phyloP scores from a whole-genome alignment of 2,797 vertebrate genomes.

The Lemur catta region DNA sequence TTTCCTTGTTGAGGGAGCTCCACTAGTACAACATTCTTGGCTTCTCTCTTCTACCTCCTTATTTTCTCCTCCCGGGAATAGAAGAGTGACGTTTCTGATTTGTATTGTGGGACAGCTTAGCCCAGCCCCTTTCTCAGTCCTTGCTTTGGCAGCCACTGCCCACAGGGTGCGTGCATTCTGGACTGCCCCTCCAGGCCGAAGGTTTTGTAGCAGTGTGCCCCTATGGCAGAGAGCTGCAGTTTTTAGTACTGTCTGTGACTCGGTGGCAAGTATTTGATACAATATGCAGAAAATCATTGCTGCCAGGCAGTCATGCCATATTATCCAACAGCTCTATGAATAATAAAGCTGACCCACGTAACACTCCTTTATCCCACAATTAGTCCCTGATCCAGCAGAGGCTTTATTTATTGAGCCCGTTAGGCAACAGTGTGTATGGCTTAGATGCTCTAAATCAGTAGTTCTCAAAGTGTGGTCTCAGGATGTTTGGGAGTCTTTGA shows the following conservation, averaged over 20 bases:
- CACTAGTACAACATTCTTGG: neutral
- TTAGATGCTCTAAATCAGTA: neutral
- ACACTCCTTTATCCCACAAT: neutral
- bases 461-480: neutral
- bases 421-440: neutral
- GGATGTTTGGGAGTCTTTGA: neutral
- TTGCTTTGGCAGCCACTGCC: neutral
- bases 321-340: neutral
- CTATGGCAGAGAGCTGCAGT: neutral
- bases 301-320: neutral
- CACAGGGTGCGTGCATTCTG: neutral
- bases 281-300: neutral
- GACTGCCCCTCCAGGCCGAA: neutral
- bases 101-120: neutral
- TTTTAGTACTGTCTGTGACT: neutral
- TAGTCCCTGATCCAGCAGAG: neutral
- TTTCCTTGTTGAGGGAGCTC: neutral
- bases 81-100: neutral
- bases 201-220: neutral
- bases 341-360: neutral
- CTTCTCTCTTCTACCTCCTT: neutral
- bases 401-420: neutral
- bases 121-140: neutral
- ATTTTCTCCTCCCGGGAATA: neutral
- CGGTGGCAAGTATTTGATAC: neutral